Percentiles rank a stretch among this genome's conserved stretches.
These are phyloP conservation scores for Merluccius polli DNA, from an alignment of 2,797 vertebrate species.

Conservation along the genomic window DNA sequence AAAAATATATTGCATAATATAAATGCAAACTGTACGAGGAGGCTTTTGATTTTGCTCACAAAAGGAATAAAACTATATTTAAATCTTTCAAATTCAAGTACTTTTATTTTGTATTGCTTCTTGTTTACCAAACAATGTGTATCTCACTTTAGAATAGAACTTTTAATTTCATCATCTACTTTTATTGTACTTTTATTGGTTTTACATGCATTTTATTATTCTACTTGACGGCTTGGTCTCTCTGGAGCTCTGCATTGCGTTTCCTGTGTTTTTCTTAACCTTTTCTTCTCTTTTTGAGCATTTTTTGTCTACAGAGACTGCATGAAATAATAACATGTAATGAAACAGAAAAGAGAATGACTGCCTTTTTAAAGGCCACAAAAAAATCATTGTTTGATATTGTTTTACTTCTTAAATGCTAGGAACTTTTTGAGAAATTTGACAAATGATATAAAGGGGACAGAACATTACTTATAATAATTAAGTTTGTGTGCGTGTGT, in stretches of 20 bases:
- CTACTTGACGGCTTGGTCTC: not conserved
- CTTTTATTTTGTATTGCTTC: not conserved
- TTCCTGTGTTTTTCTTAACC: no score
- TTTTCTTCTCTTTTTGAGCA: no score
- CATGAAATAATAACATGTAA: no score
- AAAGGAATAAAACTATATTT: not conserved
- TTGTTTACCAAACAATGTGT: not conserved
- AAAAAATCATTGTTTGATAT: not conserved
- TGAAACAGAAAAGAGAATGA: no score
- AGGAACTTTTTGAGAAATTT: not conserved
- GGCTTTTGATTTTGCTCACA: not conserved
- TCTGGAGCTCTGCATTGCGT: not conserved
- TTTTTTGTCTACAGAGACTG: no score
- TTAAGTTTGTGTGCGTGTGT: not conserved
- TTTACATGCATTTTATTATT: not conserved
- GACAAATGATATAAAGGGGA: not conserved
- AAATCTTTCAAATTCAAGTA: not conserved
- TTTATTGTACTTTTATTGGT: not conserved
- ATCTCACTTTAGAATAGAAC: conserved; percentile 3
- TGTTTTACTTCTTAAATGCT: not conserved
- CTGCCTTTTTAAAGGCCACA: no score
- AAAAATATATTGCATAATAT: not conserved
- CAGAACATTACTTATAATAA: conserved; percentile 2
- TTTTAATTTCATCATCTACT: not conserved
- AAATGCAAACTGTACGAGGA: not conserved